Evolutionary conservation across 2,888 invertebrate genomes (phyloP).

Genomic region (Plebejus argus): DNA sequence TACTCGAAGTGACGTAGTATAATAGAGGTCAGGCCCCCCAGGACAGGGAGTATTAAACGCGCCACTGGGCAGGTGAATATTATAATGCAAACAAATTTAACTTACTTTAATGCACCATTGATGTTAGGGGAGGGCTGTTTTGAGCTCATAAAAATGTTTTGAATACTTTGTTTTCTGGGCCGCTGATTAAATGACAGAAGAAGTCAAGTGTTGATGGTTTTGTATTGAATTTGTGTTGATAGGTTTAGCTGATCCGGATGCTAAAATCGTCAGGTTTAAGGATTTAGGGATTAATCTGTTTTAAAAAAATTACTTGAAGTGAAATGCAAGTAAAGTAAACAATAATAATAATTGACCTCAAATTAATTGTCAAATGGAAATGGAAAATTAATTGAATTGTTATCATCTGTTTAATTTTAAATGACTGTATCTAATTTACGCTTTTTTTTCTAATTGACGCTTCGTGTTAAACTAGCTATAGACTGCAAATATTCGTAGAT

Average conservation of each 20-base stretch:
- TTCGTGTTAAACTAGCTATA: background rate
- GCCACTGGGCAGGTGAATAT: conserved; percentile 77
- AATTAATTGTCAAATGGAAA: background rate
- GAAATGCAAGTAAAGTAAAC: too few species aligned
- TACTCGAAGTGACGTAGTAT: conserved; percentile 70
- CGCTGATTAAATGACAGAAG: background rate
- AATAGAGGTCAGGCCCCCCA: conserved; percentile 63
- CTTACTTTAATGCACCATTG: conserved; percentile 74
- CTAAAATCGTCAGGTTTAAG: too few species aligned
- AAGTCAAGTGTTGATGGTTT: background rate
- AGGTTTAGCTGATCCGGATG: background rate
- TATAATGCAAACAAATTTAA: conserved; percentile 75
- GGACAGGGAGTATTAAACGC: conserved; percentile 66
- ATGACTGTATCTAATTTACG: background rate
- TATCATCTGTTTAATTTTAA: background rate
- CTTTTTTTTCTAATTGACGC: background rate
- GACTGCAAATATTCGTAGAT: background rate
- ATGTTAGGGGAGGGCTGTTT: conserved; percentile 48
- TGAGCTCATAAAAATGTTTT: conserved; percentile 25
- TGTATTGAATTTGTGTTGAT: background rate
- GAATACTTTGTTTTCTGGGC: conserved; percentile 11
- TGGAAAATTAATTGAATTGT: background rate
- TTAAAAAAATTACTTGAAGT: too few species aligned
- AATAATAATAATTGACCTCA: too few species aligned
- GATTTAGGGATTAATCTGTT: too few species aligned